phyloP scores from a whole-genome alignment of 2,113 vertebrate species.

The Boleophthalmus pectinirostris region DNA sequence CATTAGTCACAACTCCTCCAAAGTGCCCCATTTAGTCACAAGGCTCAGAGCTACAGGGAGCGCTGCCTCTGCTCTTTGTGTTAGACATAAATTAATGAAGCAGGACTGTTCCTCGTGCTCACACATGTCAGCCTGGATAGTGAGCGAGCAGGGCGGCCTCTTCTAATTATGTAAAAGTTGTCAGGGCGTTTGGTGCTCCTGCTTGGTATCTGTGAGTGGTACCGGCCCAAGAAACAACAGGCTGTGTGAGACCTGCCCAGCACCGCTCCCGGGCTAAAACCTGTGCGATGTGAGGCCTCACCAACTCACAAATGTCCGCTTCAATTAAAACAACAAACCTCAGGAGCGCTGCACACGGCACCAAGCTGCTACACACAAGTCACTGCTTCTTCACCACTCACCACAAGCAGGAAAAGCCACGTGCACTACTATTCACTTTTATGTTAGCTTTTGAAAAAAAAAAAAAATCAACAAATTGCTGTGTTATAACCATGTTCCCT shows the following conservation, averaged over 20 bases:
- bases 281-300: conserved; percentile 57
- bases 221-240: conserved; percentile 77
- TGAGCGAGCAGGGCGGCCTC: conserved; percentile 52
- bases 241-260: conserved; percentile 77
- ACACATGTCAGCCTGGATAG: conserved; percentile 72
- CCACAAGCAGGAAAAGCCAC: conserved; percentile 24
- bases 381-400: conserved; percentile 39
- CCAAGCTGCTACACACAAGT: conserved; percentile 37
- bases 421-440: neutral
- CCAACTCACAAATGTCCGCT: conserved; percentile 44
- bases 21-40: conserved; percentile 40
- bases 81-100: conserved; percentile 67
- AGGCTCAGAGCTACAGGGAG: conserved; percentile 49
- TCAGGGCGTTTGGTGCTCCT: conserved; percentile 58
- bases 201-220: conserved; percentile 67
- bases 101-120: conserved; percentile 71
- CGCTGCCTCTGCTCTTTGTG: conserved; percentile 38
- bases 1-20: neutral
- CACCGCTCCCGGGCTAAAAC: conserved; percentile 73
- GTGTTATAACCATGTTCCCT: neutral
- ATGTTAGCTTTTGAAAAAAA: neutral
- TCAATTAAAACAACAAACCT: conserved; percentile 53
- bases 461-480: neutral
- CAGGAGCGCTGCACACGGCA: conserved; percentile 17
- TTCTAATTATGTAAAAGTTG: conserved; percentile 74